A percentile compares a stretch with the other conserved stretches of the same genome.
phyloP scores from a whole-genome alignment of 2,888 invertebrate genomes.

The Platynereis dumerilii region DNA sequence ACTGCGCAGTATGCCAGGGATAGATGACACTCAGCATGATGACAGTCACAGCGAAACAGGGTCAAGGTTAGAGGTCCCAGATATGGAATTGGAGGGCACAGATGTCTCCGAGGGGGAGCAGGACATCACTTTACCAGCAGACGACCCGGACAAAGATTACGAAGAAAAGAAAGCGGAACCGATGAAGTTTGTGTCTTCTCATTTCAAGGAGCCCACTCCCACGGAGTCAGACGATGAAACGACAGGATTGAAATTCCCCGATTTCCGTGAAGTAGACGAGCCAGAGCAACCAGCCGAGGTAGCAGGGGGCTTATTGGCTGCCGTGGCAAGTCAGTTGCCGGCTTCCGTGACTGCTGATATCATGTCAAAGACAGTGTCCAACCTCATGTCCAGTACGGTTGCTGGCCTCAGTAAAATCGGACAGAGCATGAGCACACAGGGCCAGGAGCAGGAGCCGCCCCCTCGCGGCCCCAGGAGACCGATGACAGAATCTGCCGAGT shows the following conservation, averaged over 20 bases:
- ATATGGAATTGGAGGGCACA: not conserved
- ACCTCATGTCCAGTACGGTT: conserved; percentile 47
- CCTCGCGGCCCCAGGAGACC: not conserved
- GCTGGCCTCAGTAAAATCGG: conserved; percentile 40
- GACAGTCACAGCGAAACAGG: not conserved
- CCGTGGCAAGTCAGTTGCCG: not conserved
- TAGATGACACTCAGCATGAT: conserved; percentile 2
- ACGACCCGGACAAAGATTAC: not conserved
- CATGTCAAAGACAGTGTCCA: conserved; percentile 45
- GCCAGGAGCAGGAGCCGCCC: not conserved
- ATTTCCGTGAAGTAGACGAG: not conserved
- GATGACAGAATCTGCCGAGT: conserved; percentile 9
- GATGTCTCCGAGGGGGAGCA: conserved; percentile 1
- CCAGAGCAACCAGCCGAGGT: not conserved
- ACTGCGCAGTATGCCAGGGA: conserved; percentile 5
- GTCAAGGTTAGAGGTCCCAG: not conserved
- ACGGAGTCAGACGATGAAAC: not conserved
- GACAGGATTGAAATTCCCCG: not conserved
- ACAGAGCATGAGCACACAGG: conserved; percentile 25
- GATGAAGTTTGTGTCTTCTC: not conserved
- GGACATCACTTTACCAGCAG: conserved; percentile 4
- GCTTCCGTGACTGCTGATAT: conserved; percentile 38
- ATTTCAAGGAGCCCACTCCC: not conserved
- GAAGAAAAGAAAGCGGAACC: too few species aligned
- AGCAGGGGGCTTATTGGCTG: not conserved